phyloP scores from a whole-genome alignment of 2,888 invertebrate species.

The Apocheima hispidaria region DNA sequence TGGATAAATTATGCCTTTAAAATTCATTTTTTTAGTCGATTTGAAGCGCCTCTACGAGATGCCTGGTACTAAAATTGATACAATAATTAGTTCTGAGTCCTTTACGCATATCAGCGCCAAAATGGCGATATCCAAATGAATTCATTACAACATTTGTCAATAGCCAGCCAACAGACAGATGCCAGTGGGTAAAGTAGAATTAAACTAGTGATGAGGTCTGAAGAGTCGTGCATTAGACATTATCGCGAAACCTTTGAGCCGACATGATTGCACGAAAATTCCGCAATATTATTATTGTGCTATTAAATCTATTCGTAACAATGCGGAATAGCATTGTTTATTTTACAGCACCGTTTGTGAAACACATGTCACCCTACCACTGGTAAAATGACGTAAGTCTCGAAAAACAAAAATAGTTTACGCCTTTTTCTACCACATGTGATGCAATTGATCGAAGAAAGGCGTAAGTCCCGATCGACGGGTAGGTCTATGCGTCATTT shows the following conservation, averaged over 20 bases:
- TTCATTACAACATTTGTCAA: no score
- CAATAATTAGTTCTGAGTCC: no score
- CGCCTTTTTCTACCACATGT: slow-evolving; percentile 12
- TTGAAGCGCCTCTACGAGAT: no score
- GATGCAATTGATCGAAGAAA: not conserved
- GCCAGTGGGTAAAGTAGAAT: not conserved
- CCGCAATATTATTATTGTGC: no score
- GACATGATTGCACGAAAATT: slow-evolving; percentile 5
- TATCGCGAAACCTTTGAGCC: not conserved
- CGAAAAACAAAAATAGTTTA: slow-evolving; percentile 8
- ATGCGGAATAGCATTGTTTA: slow-evolving; percentile 18
- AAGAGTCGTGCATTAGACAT: not conserved
- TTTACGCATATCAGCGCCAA: no score
- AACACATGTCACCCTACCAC: not conserved
- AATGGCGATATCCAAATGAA: no score
- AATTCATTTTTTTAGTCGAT: no score
- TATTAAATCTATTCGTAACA: slow-evolving; percentile 2
- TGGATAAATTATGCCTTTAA: no score
- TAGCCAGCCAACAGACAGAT: no score
- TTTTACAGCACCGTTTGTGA: slow-evolving; percentile 9
- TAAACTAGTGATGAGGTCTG: not conserved
- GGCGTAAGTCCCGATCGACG: not conserved
- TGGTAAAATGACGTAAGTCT: slow-evolving; percentile 4
- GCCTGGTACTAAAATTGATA: no score
- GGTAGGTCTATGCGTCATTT: slow-evolving; percentile 3